Evolutionary conservation across 2,797 vertebrate genomes (phyloP).

Genomic region (Calcarius lapponicus): DNA sequence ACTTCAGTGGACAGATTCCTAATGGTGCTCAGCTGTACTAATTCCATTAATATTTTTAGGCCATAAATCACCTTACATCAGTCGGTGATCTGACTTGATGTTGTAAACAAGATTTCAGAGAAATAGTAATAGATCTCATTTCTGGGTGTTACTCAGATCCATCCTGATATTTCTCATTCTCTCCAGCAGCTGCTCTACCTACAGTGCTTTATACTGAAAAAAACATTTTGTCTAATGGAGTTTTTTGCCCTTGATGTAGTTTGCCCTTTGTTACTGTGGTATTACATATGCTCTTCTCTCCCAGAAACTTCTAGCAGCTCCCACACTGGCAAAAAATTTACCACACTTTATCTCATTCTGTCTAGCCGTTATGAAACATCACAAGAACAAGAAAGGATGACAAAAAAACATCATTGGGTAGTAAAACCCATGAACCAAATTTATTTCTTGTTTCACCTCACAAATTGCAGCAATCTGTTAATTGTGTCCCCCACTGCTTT

Average conservation of each 20-base stretch:
- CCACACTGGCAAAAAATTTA: neutral
- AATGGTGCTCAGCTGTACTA: neutral
- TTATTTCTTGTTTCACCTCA: conserved; percentile 22
- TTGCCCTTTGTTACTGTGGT: neutral
- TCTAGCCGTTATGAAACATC: neutral
- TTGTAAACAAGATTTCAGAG: neutral
- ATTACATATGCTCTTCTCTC: neutral
- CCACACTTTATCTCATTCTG: neutral
- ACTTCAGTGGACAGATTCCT: neutral
- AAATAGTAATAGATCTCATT: neutral
- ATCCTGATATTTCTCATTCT: neutral
- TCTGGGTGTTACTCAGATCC: neutral
- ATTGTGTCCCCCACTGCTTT: neutral
- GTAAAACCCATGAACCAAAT: neutral
- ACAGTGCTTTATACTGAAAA: neutral
- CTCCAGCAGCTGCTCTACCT: neutral
- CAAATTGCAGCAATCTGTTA: neutral
- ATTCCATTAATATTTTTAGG: neutral
- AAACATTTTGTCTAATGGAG: neutral
- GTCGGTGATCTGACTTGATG: neutral
- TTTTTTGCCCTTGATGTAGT: neutral
- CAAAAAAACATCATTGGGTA: neutral
- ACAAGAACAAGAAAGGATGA: neutral
- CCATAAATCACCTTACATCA: neutral
- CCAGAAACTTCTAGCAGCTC: neutral